Conservation (phyloP, 64 coral and sea anemone species). For the Hydrozoanthus tunicans region DNA sequence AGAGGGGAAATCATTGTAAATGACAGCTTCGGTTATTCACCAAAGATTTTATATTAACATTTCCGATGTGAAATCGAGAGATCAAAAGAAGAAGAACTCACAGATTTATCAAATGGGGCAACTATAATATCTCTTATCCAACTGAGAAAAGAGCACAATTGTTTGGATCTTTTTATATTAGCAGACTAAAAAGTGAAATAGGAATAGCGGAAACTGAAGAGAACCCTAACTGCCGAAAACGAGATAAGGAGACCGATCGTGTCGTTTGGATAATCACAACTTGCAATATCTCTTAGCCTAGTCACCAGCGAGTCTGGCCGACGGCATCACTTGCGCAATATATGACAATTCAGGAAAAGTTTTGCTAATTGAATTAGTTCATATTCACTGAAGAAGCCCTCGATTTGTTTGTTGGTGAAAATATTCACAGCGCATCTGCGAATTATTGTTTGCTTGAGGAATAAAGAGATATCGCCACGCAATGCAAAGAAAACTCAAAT, state of each 20-base stretch:
- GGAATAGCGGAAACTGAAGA: not conserved
- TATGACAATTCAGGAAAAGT: conserved; percentile 19
- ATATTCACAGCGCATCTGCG: not conserved
- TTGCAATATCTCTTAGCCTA: not conserved
- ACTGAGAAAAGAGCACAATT: too few relatives aligned
- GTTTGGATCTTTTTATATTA: too few relatives aligned
- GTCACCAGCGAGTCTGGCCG: conserved; percentile 2
- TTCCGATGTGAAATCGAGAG: too few relatives aligned
- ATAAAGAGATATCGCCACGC: not conserved
- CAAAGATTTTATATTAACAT: too few relatives aligned
- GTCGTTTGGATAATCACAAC: conserved; percentile 6
- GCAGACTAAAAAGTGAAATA: conserved; percentile 8
- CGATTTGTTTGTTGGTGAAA: not conserved
- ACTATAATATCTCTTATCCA: too few relatives aligned
- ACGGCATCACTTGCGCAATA: not conserved
- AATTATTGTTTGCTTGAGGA: not conserved
- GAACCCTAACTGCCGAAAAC: conserved; percentile 2
- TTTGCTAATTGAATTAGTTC: conserved; percentile 40
- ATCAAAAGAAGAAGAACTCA: too few relatives aligned
- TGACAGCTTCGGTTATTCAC: too few relatives aligned
- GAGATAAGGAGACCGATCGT: not conserved
- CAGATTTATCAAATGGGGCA: too few relatives aligned
- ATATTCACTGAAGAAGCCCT: not conserved
- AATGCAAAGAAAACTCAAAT: not conserved
- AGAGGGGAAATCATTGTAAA: too few relatives aligned